Percentiles rank a stretch among this genome's conserved stretches.
These are phyloP conservation scores for Muraenolepis orangiensis DNA, from an alignment of 2,797 vertebrate genomes.

Conservation along the genomic window DNA sequence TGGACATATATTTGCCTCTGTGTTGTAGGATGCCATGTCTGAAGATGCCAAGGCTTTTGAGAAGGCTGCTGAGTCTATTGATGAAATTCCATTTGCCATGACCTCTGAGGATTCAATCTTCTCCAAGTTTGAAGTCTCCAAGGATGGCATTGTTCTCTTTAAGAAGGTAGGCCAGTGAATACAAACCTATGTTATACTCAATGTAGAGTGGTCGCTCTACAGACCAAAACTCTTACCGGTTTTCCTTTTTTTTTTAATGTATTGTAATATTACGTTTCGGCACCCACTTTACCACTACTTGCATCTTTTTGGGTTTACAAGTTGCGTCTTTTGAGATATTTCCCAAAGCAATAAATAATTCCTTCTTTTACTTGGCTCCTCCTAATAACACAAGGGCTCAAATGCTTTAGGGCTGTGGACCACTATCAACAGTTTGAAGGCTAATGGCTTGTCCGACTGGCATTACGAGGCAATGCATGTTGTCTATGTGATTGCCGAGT, in stretches of 20 bases:
- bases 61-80: constrained; percentile 84
- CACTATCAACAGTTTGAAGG: no score
- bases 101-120: constrained; percentile 78
- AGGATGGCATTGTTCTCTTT: constrained; percentile 87
- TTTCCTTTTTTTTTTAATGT: no score
- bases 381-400: no score
- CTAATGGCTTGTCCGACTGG: no score
- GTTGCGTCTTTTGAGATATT: background rate
- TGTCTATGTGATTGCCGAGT: no score
- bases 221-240: background rate
- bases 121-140: constrained; percentile 82
- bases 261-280: background rate
- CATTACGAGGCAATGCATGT: no score
- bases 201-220: background rate
- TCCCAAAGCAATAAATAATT: no score
- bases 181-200: background rate
- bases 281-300: background rate
- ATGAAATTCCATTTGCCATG: constrained; percentile 90
- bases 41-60: constrained; percentile 81
- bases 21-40: constrained; percentile 77
- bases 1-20: background rate
- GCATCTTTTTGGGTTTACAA: no score
- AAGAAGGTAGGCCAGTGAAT: constrained; percentile 83
- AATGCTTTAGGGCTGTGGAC: no score
- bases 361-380: no score